A percentile compares a stretch with the other conserved stretches of the same genome.
phyloP scores from a whole-genome alignment of 2,797 vertebrate genomes.

The Squalus acanthias region DNA sequence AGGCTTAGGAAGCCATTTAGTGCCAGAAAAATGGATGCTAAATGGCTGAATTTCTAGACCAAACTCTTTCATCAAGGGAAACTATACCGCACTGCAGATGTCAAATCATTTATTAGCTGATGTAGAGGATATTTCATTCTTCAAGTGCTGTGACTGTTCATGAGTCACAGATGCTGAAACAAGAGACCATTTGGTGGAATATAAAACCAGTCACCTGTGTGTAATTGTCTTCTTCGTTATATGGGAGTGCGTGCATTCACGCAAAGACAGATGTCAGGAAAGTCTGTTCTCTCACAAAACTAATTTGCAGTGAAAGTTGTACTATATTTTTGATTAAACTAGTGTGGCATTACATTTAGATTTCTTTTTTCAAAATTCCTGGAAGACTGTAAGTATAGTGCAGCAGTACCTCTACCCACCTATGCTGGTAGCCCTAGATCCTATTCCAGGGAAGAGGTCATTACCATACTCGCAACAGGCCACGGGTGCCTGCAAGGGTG shows the following conservation, averaged over 20 bases:
- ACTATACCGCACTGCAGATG: background rate
- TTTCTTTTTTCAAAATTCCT: background rate
- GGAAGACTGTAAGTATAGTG: background rate
- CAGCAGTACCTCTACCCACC: background rate
- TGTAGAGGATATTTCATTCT: constrained; percentile 23
- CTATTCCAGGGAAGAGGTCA: background rate
- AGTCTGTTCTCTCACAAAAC: constrained; percentile 13
- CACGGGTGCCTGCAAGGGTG: background rate
- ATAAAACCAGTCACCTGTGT: constrained; percentile 32
- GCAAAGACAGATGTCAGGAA: constrained; percentile 13
- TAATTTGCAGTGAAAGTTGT: constrained; percentile 6
- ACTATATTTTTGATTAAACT: background rate
- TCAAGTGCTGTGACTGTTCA: constrained; percentile 27
- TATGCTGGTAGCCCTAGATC: background rate
- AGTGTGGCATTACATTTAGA: background rate
- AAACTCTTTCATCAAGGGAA: background rate
- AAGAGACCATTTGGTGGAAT: constrained; percentile 28
- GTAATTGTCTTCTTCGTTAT: constrained; percentile 29
- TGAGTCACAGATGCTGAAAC: constrained; percentile 34
- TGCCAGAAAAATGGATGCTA: background rate
- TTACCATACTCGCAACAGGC: background rate
- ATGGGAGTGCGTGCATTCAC: background rate
- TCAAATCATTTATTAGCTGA: background rate
- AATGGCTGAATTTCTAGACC: background rate
- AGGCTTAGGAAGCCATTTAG: background rate